These are phyloP conservation scores for Neoarius graeffei DNA, from an alignment of 2,113 vertebrate species.

Conservation along the genomic window DNA sequence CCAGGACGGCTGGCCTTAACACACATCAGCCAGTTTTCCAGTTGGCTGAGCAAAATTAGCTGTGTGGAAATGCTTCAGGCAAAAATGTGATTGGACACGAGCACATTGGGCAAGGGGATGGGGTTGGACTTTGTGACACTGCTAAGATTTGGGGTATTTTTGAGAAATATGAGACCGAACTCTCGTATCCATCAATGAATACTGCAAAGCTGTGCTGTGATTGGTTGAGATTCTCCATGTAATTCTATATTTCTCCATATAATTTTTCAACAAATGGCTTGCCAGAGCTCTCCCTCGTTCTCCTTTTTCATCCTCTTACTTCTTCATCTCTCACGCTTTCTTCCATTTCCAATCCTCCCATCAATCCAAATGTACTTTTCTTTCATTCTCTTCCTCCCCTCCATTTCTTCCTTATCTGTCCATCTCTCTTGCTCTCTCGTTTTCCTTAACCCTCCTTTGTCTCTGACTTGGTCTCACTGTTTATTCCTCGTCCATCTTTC, in stretches of 20 bases:
- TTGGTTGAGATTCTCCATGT: neutral
- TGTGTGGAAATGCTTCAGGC: conserved; percentile 18
- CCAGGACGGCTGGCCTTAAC: neutral
- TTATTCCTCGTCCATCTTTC: neutral
- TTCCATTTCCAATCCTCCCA: neutral
- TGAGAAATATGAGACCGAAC: neutral
- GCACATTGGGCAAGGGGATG: neutral
- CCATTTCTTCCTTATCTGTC: neutral
- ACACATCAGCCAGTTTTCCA: conserved; percentile 6
- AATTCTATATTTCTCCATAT: neutral
- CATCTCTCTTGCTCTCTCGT: neutral
- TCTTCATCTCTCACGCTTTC: neutral
- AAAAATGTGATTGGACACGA: neutral
- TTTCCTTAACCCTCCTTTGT: neutral
- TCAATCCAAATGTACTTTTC: neutral
- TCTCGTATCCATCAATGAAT: neutral
- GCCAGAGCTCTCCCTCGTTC: neutral
- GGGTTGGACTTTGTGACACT: neutral
- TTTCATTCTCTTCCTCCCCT: conserved; percentile 6
- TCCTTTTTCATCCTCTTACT: neutral
- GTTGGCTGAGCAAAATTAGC: conserved; percentile 12
- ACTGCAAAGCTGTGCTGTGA: neutral
- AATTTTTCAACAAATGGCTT: neutral
- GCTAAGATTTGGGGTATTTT: neutral
- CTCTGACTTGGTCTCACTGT: neutral